Evolutionary conservation across 2,888 invertebrate species (phyloP), one percentile per base, ranked within the genome.

Genomic region (Drosophila siamana): DNA sequence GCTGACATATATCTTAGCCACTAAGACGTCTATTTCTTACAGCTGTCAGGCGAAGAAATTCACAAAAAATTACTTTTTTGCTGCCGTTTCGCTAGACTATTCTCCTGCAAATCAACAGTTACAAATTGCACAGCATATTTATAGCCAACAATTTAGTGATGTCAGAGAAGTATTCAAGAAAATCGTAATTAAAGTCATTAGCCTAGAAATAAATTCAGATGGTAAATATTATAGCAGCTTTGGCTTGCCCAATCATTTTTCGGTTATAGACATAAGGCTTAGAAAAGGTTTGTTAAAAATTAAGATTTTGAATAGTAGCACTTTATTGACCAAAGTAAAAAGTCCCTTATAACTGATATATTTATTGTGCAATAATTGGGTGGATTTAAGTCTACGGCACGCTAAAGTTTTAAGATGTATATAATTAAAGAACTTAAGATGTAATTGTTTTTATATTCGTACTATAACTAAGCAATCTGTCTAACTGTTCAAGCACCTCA

Each of bases 401-500:
- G 8, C n/a, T 0, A 16, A 28, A 16, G 7, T 19, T 30, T 1
- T n/a, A 6, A 13, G 2, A 22, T 0, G 19, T 22, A 30, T n/a
- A 19, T 48, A 13, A 36, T 15, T 22, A 36, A 36, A 2, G 6
- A 15, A 1, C 40, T 51, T 40, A 40, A 24, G 1, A 24, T 51
- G 38, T 51, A 51, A 51, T 51, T 51, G 51, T 51, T 51, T 6
- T 51, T 38, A 38, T 16, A 24, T 6, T 38, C 24, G 22, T 38
- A 38, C 36, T 38, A 38, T 2, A 38, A 38, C 7, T 36, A 36
- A 36, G 36, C 8, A 38, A 44, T 28, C 41, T 52, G 40, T 52
- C 52, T 52, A 40, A 41, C 52, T 52, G 41, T 52, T 41, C 4
- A 26, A 41, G 52, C 52, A 52, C 52, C 16, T 51, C 50, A 50